These are phyloP conservation scores for Helleia helle DNA, from an alignment of 2,888 invertebrate species.

Conservation along the genomic window DNA sequence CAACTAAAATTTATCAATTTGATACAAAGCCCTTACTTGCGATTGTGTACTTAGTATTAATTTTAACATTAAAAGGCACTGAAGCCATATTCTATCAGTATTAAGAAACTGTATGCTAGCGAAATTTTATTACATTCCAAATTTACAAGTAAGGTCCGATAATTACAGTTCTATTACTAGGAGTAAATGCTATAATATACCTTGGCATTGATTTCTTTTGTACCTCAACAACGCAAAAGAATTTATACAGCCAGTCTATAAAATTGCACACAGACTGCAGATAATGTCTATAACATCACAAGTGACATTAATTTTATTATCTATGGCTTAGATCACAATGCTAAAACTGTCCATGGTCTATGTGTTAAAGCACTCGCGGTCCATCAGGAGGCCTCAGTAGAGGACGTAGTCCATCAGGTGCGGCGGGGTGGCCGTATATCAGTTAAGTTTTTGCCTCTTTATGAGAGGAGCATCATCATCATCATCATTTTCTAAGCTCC, in stretches of 20 bases:
- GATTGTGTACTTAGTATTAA: too few relatives aligned
- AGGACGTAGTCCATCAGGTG: slow-evolving; percentile 38
- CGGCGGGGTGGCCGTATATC: slow-evolving; percentile 29
- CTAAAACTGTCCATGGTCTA: slow-evolving; percentile 16
- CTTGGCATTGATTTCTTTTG: neutral
- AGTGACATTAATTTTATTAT: slow-evolving; percentile 11
- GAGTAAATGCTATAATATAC: too few relatives aligned
- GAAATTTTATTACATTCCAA: neutral
- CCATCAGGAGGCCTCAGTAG: slow-evolving; percentile 26
- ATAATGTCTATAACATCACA: neutral
- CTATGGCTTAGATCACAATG: slow-evolving; percentile 19
- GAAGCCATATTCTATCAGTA: slow-evolving; percentile 4
- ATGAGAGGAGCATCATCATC: slow-evolving; percentile 22
- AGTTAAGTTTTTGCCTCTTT: slow-evolving; percentile 46
- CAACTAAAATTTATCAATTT: too few relatives aligned
- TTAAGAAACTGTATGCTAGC: neutral
- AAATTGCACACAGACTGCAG: neutral
- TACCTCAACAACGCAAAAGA: neutral
- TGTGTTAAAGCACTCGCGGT: slow-evolving; percentile 10
- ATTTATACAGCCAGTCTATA: neutral
- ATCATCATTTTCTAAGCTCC: slow-evolving; percentile 22
- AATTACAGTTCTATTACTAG: too few relatives aligned
- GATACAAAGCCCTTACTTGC: too few relatives aligned
- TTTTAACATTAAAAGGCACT: slow-evolving; percentile 3
- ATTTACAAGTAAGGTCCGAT: neutral